phyloP scores from a whole-genome alignment of 2,888 invertebrate species.

The Mythimna impura region DNA sequence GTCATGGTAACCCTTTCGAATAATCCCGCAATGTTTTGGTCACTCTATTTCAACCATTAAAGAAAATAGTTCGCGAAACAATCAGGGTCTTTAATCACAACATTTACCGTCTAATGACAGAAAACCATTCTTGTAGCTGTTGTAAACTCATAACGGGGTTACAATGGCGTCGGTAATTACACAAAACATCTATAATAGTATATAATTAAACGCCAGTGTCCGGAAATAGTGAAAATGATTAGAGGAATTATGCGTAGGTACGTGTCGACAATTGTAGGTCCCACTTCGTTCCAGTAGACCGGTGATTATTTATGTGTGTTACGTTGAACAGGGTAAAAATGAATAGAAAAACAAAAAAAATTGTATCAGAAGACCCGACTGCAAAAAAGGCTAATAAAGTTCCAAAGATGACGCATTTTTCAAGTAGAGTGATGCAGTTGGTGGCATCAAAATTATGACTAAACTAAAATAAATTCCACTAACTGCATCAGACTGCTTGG shows the following conservation, averaged over 20 bases:
- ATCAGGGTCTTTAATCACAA: neutral
- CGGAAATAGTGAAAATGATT: slow-evolving; percentile 54
- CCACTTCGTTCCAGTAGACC: slow-evolving; percentile 9
- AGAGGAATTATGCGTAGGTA: slow-evolving; percentile 30
- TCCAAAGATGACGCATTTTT: too few relatives aligned
- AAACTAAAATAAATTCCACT: too few relatives aligned
- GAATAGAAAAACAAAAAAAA: too few relatives aligned
- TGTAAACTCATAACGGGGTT: slow-evolving; percentile 31
- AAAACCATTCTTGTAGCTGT: slow-evolving; percentile 33
- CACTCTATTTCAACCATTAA: neutral
- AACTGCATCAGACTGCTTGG: too few relatives aligned
- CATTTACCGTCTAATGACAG: slow-evolving; percentile 8
- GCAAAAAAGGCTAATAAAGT: too few relatives aligned
- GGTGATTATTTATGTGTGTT: neutral
- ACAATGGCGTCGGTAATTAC: slow-evolving; percentile 42
- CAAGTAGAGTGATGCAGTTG: too few relatives aligned
- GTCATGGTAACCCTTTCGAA: neutral
- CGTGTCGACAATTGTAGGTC: slow-evolving; percentile 12
- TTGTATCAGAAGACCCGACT: too few relatives aligned
- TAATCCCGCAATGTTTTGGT: neutral
- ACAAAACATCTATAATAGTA: slow-evolving; percentile 53
- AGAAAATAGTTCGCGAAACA: slow-evolving; percentile 12
- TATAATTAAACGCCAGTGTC: slow-evolving; percentile 41
- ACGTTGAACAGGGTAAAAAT: neutral
- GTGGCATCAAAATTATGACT: too few relatives aligned